Percentiles rank a stretch among this genome's conserved stretches.
Conservation (phyloP, 2,113 vertebrate genomes). For the Romanogobio albipinnatus region DNA sequence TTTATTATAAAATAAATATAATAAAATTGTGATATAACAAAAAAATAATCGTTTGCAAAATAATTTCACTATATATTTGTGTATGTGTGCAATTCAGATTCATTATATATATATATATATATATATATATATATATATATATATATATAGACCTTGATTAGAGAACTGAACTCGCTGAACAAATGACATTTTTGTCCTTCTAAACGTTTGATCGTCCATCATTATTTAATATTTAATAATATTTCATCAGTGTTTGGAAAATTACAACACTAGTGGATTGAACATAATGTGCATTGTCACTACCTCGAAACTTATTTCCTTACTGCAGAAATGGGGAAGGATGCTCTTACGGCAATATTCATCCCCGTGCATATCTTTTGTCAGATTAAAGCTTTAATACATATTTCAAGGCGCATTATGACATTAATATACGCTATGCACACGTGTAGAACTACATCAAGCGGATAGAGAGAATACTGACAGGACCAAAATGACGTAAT, state of each 20-base stretch:
- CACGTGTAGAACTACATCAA: not conserved
- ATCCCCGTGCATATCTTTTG: too few species aligned
- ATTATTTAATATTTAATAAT: too few species aligned
- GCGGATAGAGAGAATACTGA: not conserved
- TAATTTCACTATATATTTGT: not conserved
- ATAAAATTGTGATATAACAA: not conserved
- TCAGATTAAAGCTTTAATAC: not conserved
- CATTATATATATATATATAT: too few species aligned
- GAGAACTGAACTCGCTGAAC: too few species aligned
- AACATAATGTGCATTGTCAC: not conserved
- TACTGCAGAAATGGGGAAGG: not conserved
- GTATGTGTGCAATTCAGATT: not conserved
- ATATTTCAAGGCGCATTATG: not conserved
- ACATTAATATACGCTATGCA: not conserved
- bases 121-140: too few species aligned
- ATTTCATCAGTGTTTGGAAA: not conserved
- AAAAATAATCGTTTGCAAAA: not conserved
- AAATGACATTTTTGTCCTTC: not conserved
- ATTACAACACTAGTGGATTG: not conserved
- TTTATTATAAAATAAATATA: not conserved
- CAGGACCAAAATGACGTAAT: not conserved
- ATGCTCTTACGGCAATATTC: not conserved
- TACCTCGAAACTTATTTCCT: not conserved
- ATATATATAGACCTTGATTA: not conserved
- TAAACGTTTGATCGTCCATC: not conserved